Evolutionary conservation across 1,140 invertebrate genomes (phyloP).

Genomic region (Calliopsis andreniformis): DNA sequence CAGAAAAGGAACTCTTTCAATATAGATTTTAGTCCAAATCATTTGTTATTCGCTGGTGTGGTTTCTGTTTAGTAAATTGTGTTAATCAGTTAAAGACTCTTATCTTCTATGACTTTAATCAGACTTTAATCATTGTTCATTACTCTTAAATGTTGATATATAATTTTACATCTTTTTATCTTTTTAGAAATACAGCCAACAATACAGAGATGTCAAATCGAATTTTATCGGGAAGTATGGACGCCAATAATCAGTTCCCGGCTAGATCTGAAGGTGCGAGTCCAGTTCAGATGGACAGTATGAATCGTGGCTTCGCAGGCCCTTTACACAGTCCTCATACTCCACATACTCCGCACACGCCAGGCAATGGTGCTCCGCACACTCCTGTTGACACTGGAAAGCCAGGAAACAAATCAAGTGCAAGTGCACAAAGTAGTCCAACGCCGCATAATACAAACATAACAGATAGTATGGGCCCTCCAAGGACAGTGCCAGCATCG

Average conservation of each 20-base stretch:
- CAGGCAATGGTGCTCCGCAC: constrained; percentile 76
- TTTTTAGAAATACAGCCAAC: constrained; percentile 65
- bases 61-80: no score
- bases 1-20: no score
- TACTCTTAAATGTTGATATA: neutral
- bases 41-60: no score
- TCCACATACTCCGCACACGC: constrained; percentile 78
- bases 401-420: constrained; percentile 70
- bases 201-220: constrained; percentile 74
- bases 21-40: no score
- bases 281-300: constrained; percentile 78
- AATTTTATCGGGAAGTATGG: constrained; percentile 73
- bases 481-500: constrained; percentile 77
- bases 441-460: constrained; percentile 75
- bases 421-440: constrained; percentile 79
- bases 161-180: neutral
- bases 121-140: no score
- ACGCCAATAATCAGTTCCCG: constrained; percentile 73
- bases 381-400: constrained; percentile 74
- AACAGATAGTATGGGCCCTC: constrained; percentile 78
- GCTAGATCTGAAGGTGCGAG: constrained; percentile 76
- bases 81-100: no score
- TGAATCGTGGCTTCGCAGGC: constrained; percentile 75
- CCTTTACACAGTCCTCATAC: constrained; percentile 79
- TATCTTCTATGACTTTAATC: no score